Evolutionary conservation across 2,797 vertebrate genomes (phyloP).

Genomic region (Nyctalus aviator): DNA sequence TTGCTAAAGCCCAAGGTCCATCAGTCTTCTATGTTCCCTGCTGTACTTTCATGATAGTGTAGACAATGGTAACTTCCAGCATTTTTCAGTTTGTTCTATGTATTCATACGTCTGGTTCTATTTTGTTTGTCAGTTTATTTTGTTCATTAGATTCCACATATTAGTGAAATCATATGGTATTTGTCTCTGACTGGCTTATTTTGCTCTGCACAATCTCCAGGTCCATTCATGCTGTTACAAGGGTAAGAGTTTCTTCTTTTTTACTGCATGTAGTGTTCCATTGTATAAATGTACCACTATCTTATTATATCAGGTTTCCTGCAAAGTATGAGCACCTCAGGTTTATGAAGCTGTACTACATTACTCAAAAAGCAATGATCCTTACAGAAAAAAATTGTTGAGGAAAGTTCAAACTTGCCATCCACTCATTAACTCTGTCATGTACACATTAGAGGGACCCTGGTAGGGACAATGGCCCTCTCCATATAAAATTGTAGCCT

Average conservation of each 20-base stretch:
- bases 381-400: conserved; percentile 46
- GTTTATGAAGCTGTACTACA: conserved; percentile 29
- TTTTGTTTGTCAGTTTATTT: background rate
- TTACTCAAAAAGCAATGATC: conserved; percentile 8
- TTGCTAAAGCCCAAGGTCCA: no score
- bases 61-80: no score
- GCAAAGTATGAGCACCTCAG: background rate
- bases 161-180: background rate
- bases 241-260: background rate
- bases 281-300: background rate
- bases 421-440: background rate
- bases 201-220: background rate
- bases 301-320: background rate
- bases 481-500: no score
- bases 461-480: no score
- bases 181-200: background rate
- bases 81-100: no score
- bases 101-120: background rate
- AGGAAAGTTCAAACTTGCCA: background rate
- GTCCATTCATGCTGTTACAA: background rate
- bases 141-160: background rate
- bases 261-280: background rate
- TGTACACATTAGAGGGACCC: background rate
- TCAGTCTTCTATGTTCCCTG: no score
- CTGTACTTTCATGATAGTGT: no score